A percentile compares a stretch with the other conserved stretches of the same genome.
Evolutionary conservation across 2,797 vertebrate species (phyloP).

Genomic region (Eidolon dupreanum): DNA sequence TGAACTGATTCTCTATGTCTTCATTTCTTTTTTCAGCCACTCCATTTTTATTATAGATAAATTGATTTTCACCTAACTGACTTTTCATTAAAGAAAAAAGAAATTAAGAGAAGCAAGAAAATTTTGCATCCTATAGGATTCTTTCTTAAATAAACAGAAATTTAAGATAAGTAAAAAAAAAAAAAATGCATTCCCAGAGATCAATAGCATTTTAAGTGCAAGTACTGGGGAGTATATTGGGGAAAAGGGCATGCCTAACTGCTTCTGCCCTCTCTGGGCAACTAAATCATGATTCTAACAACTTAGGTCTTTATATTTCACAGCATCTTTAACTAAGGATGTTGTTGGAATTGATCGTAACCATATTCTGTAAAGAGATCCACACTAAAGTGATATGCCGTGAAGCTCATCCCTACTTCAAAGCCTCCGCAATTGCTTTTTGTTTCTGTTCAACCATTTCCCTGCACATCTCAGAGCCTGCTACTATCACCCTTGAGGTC

Average conservation of each 20-base stretch:
- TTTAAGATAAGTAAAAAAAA: background rate
- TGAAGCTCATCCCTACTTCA: background rate
- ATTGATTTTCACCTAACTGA: background rate
- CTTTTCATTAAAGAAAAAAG: background rate
- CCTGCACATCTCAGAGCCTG: background rate
- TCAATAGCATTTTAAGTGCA: background rate
- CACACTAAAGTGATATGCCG: background rate
- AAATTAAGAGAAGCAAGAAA: background rate
- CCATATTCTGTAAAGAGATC: background rate
- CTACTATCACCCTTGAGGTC: background rate
- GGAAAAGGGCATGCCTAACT: fast-evolving
- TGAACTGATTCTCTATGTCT: background rate
- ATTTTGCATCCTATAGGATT: background rate
- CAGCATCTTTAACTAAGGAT: background rate
- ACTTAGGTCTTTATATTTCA: background rate
- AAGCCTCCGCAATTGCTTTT: background rate
- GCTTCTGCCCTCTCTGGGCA: background rate
- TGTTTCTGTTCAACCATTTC: background rate
- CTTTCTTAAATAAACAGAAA: background rate
- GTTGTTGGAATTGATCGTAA: background rate
- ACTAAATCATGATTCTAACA: background rate
- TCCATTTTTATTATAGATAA: conserved; percentile 28
- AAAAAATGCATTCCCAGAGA: background rate
- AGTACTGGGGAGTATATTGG: background rate
- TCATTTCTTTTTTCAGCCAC: background rate